Conservation (phyloP, 2,113 vertebrate genomes). For the Gnathonemus longibarbis region DNA sequence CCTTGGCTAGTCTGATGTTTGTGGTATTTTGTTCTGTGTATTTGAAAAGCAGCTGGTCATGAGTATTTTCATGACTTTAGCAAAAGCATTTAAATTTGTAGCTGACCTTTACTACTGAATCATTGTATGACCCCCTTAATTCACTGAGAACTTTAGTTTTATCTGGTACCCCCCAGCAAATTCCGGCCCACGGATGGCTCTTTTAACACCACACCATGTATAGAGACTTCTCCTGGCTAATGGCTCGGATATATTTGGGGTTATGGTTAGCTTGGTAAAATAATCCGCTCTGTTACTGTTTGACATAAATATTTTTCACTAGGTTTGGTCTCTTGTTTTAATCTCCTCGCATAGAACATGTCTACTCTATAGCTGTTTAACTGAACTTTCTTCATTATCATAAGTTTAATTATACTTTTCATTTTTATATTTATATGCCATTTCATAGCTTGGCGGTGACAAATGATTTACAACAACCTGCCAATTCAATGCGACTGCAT, state of each 20-base stretch:
- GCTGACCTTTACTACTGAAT: background rate
- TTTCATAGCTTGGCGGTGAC: background rate
- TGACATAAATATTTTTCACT: background rate
- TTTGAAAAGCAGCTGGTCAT: background rate
- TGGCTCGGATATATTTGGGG: background rate
- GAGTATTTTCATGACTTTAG: background rate
- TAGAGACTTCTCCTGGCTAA: background rate
- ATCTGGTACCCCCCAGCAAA: background rate
- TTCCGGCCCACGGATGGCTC: background rate
- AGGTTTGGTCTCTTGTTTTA: background rate
- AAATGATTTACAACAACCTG: background rate
- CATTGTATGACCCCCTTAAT: background rate
- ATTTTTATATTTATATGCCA: background rate
- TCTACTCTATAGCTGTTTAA: background rate
- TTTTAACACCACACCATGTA: background rate
- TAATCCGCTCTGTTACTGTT: background rate
- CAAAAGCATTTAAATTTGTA: background rate
- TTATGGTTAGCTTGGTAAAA: background rate
- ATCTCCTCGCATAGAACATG: background rate
- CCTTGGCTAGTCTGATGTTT: background rate
- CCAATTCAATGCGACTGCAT: background rate
- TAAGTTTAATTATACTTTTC: background rate
- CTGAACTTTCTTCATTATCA: background rate
- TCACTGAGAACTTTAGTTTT: background rate
- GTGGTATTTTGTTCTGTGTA: background rate